Conservation (phyloP, 2,888 invertebrate species). For the Dichetophora obliterata region DNA sequence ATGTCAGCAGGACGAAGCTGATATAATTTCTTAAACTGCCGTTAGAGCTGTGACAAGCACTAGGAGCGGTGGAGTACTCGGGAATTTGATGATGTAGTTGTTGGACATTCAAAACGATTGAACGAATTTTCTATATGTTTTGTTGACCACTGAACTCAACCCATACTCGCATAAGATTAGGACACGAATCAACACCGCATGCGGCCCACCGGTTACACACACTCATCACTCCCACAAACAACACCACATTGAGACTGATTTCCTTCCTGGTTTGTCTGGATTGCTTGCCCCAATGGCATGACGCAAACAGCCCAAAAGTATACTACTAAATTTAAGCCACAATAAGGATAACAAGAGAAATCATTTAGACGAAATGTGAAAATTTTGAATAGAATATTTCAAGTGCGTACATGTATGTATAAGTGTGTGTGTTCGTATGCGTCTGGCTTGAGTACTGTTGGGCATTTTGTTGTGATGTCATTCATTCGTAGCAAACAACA, state of each 20-base stretch:
- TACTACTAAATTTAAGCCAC: conserved; percentile 38
- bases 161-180: conserved; percentile 2
- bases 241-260: not conserved
- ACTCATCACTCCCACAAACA: not conserved
- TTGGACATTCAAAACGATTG: not conserved
- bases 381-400: conserved; percentile 31
- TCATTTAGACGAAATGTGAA: conserved; percentile 45
- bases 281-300: not conserved
- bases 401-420: not conserved
- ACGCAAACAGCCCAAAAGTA: conserved; percentile 12
- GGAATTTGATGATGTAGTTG: not conserved
- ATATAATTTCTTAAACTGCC: not conserved
- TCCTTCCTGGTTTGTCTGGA: not conserved
- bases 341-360: conserved; percentile 49
- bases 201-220: not conserved
- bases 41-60: not conserved
- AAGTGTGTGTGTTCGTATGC: not conserved
- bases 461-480: conserved; percentile 12
- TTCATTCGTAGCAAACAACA: conserved; percentile 38
- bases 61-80: not conserved
- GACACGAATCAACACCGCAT: not conserved
- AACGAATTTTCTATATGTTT: not conserved
- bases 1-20: not conserved
- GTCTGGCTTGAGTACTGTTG: conserved; percentile 8
- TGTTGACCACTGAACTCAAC: conserved; percentile 5